Base-by-base conservation (phyloP, 1,140 invertebrate species). In the Cyrtorhinus lividipennis region DNA sequence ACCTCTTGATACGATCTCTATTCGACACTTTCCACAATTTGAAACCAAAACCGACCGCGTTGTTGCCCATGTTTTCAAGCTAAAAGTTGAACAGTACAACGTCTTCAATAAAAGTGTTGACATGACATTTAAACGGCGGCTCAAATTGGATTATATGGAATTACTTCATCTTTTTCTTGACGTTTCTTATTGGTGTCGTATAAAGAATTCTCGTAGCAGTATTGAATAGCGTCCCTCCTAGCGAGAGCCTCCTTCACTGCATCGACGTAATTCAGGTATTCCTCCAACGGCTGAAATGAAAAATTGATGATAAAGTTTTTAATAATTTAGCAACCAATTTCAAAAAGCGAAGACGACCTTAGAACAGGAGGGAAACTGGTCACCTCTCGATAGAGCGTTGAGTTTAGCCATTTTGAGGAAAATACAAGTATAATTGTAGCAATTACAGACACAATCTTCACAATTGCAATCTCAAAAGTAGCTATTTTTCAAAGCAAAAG, bases 251-350 rank as follows among this genome's bases (percentile, higher is more conserved):
- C 83, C 73, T 85, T 81, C 0, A 83, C 80, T 23, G 82, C 79
- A 63, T 83, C 84, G 60, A 85, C 77, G 68, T 87, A 87, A 44
- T 81, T 73, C 13, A 85, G 72, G 66, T 87, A 87, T 68, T 88
- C 85, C 67, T 80, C 79, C 64, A 86, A 76, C 12, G 84, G 82
- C 67, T 79, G 71, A n/a, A n/a, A n/a, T n/a, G n/a, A n/a, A n/a
- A n/a, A n/a, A n/a, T n/a, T n/a, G n/a, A n/a, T n/a, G n/a, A 53
- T 53, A 15, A 38, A 38, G 30, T 5, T 38, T 38, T 38, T 15
- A 15, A 38, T 38, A 38, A 38, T 38, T 38, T 8, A 8, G 15
- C 30, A 38, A 38, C n/a, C n/a, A n/a, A n/a, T n/a, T n/a, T n/a
- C n/a, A n/a, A n/a, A n/a, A n/a, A n/a, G n/a, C n/a, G n/a, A n/a